A percentile compares a stretch with the other conserved stretches of the same genome.
These are phyloP conservation scores for Euspilapteryx auroguttella DNA, from an alignment of 2,888 invertebrate genomes.

Conservation along the genomic window DNA sequence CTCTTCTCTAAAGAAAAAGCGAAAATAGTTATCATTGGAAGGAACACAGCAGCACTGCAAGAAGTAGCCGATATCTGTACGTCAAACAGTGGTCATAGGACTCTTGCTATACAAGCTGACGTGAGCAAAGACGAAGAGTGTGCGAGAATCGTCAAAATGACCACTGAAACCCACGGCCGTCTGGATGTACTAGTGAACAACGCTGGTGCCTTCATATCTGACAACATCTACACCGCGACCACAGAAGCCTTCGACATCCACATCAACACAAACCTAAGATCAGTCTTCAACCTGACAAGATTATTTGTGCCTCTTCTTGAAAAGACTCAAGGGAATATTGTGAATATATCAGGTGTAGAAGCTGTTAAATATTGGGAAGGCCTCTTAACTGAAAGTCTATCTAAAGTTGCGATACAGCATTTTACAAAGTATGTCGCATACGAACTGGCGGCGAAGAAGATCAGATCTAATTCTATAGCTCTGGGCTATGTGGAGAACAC, in stretches of 20 bases:
- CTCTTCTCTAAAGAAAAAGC: conserved; percentile 9
- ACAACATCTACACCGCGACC: conserved; percentile 74
- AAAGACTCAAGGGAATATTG: conserved; percentile 73
- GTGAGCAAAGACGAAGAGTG: conserved; percentile 66
- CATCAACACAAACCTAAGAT: conserved; percentile 78
- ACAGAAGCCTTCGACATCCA: conserved; percentile 78
- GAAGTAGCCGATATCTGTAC: conserved; percentile 8
- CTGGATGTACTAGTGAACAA: conserved; percentile 77
- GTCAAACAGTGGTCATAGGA: conserved; percentile 16
- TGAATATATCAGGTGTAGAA: conserved; percentile 87
- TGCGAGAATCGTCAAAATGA: conserved; percentile 62
- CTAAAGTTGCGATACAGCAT: conserved; percentile 87
- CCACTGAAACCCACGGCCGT: conserved; percentile 65
- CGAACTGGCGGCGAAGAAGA: conserved; percentile 70
- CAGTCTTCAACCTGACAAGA: conserved; percentile 72
- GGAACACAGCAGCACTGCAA: conserved; percentile 5
- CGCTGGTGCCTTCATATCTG: conserved; percentile 74
- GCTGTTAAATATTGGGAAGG: conserved; percentile 81
- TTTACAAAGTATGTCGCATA: conserved; percentile 83
- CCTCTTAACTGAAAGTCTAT: conserved; percentile 80
- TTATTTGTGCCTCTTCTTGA: conserved; percentile 77
- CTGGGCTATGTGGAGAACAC: conserved; percentile 79
- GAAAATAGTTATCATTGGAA: conserved; percentile 7
- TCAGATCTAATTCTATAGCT: conserved; percentile 81
- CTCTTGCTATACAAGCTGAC: conserved; percentile 61